phyloP scores from a whole-genome alignment of 2,888 invertebrate genomes.

The Dioctria linearis region DNA sequence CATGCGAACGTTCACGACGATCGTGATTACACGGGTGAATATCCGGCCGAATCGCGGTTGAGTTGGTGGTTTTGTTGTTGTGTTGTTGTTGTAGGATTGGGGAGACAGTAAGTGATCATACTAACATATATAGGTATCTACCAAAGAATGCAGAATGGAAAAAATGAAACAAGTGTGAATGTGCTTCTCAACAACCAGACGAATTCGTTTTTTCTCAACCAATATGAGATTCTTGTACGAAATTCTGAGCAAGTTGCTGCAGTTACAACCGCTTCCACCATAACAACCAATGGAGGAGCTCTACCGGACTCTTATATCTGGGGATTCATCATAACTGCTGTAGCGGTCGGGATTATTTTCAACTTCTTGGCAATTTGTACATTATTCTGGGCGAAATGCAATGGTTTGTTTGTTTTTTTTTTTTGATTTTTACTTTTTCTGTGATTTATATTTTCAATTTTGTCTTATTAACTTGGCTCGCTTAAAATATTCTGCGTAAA shows the following conservation, averaged over 20 bases:
- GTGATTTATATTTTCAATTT: background rate
- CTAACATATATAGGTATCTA: no score
- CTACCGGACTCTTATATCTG: constrained; percentile 54
- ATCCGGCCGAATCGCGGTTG: background rate
- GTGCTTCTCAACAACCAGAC: background rate
- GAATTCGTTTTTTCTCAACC: background rate
- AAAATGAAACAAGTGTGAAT: background rate
- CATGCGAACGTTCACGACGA: no score
- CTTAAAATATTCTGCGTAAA: background rate
- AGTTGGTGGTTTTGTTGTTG: background rate
- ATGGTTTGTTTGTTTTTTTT: constrained; percentile 52
- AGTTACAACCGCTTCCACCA: background rate
- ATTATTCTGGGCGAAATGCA: constrained; percentile 56
- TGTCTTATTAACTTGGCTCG: no score
- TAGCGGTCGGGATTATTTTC: constrained; percentile 52
- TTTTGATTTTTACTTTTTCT: background rate
- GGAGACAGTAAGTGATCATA: no score
- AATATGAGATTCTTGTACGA: background rate
- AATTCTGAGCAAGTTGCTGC: constrained; percentile 8
- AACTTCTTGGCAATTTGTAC: constrained; percentile 54
- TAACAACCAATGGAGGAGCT: constrained; percentile 6
- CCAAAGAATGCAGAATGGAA: constrained; percentile 10
- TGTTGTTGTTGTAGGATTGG: no score
- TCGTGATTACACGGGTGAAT: background rate
- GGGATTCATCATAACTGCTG: constrained; percentile 52